Base-by-base conservation (phyloP, 2,888 invertebrate species). In the Xestobium rufovillosum region DNA sequence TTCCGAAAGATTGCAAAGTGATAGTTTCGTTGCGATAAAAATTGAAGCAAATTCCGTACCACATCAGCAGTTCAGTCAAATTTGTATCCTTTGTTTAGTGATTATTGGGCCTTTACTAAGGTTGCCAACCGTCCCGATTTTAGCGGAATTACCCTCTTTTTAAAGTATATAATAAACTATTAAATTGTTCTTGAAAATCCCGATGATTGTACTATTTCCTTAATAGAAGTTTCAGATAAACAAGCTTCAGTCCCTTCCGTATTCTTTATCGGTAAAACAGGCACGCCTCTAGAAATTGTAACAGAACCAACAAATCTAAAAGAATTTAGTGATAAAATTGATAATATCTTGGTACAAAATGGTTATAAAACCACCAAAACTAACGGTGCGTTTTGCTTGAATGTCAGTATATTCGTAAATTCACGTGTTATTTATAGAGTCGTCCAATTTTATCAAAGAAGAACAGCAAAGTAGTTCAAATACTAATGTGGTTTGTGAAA, bases 241-340 rank as follows among this genome's bases (percentile, higher is more conserved):
- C 69, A 82, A 49, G 82, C 80, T 9, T 79, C 81, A 0, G 74
- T 83, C 3, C 91, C 92, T 1, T 88, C 88, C 0, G 64, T 87
- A 34, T 92, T 85, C 68, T 90, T 91, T 57, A 91, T 94, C 59
- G 88, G 86, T 0, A 71, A 78, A 36, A 78, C 79, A 55, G 92
- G 92, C 1, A 71, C 75, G 1, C 86, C 91, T 0, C 55, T 92
- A 34, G 88, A 90, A 60, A 78, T 91, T 34, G 75, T 88, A 9
- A 78, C 75, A 3, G 79, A 78, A 55, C 70, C 64, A 51, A 67
- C 77, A 2, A 68, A 74, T 14, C 62, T 72, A n/a, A 60, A 71
- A 1, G 78, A 79, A 44, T 68, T 91, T 34, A 65, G 72, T 0
- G 55, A 61, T 3, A 80, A 81, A 63, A 78, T 90, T 41, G 72